Conservation (phyloP, 1,140 invertebrate species). For the Hyles vespertilio region DNA sequence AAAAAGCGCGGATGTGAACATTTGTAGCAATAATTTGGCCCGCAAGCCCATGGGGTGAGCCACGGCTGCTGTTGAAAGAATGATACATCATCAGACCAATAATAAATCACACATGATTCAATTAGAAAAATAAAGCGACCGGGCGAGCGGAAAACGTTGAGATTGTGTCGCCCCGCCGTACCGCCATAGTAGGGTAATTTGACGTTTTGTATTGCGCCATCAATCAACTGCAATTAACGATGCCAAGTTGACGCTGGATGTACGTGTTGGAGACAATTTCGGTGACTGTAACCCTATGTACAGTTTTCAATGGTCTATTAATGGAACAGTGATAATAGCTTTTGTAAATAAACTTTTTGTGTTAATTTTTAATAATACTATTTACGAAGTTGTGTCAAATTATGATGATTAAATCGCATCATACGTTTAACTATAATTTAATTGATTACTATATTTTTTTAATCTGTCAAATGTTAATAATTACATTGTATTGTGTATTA, state of each 20-base stretch:
- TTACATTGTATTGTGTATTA: too few species aligned
- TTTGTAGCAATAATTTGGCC: slow-evolving; percentile 68
- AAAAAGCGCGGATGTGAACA: slow-evolving; percentile 64
- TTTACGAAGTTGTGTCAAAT: too few species aligned
- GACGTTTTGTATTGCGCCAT: slow-evolving; percentile 64
- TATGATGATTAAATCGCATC: too few species aligned
- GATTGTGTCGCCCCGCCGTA: slow-evolving; percentile 50
- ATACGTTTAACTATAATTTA: too few species aligned
- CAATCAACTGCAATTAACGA: slow-evolving; percentile 64
- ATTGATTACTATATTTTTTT: too few species aligned
- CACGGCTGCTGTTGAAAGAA: slow-evolving; percentile 70
- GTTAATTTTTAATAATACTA: too few species aligned
- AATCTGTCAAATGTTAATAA: too few species aligned
- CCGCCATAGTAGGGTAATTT: slow-evolving; percentile 58
- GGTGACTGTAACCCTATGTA: slow-evolving; percentile 3
- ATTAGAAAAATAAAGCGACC: slow-evolving; percentile 70
- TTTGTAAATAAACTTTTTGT: too few species aligned
- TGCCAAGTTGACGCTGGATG: slow-evolving; percentile 7
- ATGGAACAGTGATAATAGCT: too few species aligned
- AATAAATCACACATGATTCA: slow-evolving; percentile 74
- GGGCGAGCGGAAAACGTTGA: slow-evolving; percentile 45
- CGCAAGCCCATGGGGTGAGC: slow-evolving; percentile 57
- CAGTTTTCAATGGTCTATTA: too few species aligned
- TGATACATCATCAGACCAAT: slow-evolving; percentile 74
- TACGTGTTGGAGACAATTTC: too few species aligned